Evolutionary conservation across 2,888 invertebrate genomes (phyloP), one percentile per base, ranked within the genome.

Genomic region (Phytoseiulus persimilis): DNA sequence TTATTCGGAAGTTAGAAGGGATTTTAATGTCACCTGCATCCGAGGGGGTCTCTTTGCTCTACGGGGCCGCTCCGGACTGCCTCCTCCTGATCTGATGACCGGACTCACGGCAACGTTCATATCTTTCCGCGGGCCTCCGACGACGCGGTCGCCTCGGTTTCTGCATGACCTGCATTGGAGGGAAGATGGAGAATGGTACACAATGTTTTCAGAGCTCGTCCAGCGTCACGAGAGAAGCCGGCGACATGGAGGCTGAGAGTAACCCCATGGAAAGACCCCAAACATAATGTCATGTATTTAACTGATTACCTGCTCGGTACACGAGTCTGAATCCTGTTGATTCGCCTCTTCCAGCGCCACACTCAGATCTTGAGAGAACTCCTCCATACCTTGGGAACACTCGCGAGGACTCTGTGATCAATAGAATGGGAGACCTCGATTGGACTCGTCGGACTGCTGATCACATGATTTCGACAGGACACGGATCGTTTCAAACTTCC

Each of bases 321-420:
- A 87, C 23, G 87, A 87, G 23, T 87, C 87, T 32, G 87, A 87
- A n/a, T 87, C 87, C 18, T 87, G 87, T 45, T 87, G 87, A 32
- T 87, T 87, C 11, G 87, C 87, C 18, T 87, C 87, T 32, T 87
- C 87, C 14, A 87, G 87, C 6, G 87, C 87, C 18, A 87, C 87
- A 18, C 87, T 87, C 32, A 87, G 87, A 33, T 87, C 87, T 31
- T 87, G 87, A 14, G 87, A 87, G 33, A 87, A 87, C 45, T 87
- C 87, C 87, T 87, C 87, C 87, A 87, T 87, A 23, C 5, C 65
- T 1, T 28, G 1, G 5, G 18, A 3, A 11, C 65, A 65, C 23
- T 65, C 28, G 65, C 28, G 1, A 23, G 14, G 18, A 18, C 2
- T 28, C 18, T 65, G 65, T 28, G 5, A 65, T 18, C 1, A 28